These are phyloP conservation scores for Ecliptopera silaceata DNA, from an alignment of 2,888 invertebrate species.

Conservation along the genomic window DNA sequence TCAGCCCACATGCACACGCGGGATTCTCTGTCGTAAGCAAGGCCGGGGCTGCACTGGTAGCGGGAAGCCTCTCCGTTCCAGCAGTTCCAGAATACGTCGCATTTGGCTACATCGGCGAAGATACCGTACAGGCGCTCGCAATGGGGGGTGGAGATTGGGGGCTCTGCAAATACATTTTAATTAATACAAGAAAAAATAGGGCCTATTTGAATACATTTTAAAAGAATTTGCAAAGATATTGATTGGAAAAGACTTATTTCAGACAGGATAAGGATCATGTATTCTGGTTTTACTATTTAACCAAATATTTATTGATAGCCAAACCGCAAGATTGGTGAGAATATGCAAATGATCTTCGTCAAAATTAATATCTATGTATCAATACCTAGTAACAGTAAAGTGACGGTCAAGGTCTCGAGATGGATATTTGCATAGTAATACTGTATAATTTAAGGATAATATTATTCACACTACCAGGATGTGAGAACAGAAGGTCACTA, in stretches of 20 bases:
- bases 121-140: conserved; percentile 95
- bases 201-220: too few relatives aligned
- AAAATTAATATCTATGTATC: neutral
- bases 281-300: too few relatives aligned
- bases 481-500: conserved; percentile 59
- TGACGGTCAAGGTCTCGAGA: conserved; percentile 56
- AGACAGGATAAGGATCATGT: too few relatives aligned
- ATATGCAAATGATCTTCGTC: neutral
- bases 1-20: conserved; percentile 98
- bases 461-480: conserved; percentile 66
- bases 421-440: conserved; percentile 50
- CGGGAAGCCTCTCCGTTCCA: conserved; percentile 97
- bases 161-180: conserved; percentile 81
- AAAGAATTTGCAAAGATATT: too few relatives aligned
- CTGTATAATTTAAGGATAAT: conserved; percentile 49
- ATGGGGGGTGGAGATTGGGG: conserved; percentile 92
- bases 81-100: conserved; percentile 98
- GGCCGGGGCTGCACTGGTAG: conserved; percentile 97
- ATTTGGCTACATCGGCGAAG: conserved; percentile 93
- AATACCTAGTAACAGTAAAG: conserved; percentile 42
- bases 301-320: too few relatives aligned
- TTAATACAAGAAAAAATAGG: neutral
- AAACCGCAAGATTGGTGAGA: neutral
- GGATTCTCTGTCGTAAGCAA: conserved; percentile 96
- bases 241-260: too few relatives aligned